A percentile compares a stretch with the other conserved stretches of the same genome.
These are phyloP conservation scores for Larimichthys crocea DNA, from an alignment of 2,113 vertebrate genomes.

Conservation along the genomic window DNA sequence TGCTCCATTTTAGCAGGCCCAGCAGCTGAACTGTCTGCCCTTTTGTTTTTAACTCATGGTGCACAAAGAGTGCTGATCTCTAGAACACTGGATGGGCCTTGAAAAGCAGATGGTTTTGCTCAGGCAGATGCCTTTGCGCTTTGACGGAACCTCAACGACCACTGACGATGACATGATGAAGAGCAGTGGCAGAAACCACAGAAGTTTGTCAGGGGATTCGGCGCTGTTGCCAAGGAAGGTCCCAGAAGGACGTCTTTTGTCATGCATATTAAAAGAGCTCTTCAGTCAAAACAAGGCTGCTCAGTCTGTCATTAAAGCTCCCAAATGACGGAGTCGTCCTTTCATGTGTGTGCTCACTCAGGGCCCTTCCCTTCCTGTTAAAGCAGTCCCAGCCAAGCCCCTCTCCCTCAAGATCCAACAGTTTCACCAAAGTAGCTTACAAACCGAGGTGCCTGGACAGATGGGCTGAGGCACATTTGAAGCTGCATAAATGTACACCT, in stretches of 20 bases:
- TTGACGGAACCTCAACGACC: slow-evolving; percentile 18
- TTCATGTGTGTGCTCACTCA: slow-evolving; percentile 69
- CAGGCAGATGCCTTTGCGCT: slow-evolving; percentile 30
- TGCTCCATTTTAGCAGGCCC: slow-evolving; percentile 42
- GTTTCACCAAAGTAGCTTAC: slow-evolving; percentile 23
- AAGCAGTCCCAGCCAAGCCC: slow-evolving; percentile 40
- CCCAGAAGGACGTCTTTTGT: slow-evolving; percentile 70
- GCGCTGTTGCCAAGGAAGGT: slow-evolving; percentile 44
- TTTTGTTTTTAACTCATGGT: slow-evolving; percentile 48
- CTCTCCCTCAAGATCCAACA: slow-evolving; percentile 33
- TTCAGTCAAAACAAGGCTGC: slow-evolving; percentile 78
- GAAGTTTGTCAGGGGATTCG: slow-evolving; percentile 49
- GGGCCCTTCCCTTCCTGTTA: slow-evolving; percentile 75
- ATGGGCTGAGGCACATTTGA: not conserved
- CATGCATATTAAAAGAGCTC: slow-evolving; percentile 75
- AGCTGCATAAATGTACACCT: slow-evolving; percentile 16
- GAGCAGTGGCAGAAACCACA: slow-evolving; percentile 31
- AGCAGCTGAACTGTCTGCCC: slow-evolving; percentile 46
- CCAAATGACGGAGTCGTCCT: slow-evolving; percentile 70
- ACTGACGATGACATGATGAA: slow-evolving; percentile 49
- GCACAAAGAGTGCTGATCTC: slow-evolving; percentile 29
- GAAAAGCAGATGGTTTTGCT: slow-evolving; percentile 40
- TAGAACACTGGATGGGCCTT: slow-evolving; percentile 24
- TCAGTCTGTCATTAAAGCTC: slow-evolving; percentile 76
- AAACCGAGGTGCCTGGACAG: slow-evolving; percentile 4